These are phyloP conservation scores for Sceloporus tristichus DNA, from an alignment of 2,113 vertebrate species.

Conservation along the genomic window DNA sequence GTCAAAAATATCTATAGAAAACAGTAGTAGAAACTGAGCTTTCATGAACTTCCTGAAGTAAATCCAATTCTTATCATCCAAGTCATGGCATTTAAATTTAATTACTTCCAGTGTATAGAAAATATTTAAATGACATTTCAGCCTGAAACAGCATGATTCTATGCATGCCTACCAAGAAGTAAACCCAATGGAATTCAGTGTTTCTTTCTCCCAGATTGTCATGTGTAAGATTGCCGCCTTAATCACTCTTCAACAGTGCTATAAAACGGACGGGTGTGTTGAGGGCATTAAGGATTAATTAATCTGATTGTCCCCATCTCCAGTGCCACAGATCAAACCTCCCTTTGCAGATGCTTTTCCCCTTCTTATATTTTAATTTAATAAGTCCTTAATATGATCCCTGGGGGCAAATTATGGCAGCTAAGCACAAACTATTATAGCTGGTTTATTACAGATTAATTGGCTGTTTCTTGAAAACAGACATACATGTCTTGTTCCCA, in stretches of 20 bases:
- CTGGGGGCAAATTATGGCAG: slow-evolving; percentile 27
- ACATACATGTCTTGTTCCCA: not conserved
- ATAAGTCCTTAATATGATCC: slow-evolving; percentile 26
- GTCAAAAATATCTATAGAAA: too few relatives aligned
- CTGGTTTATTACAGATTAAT: slow-evolving; percentile 18
- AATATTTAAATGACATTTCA: too few relatives aligned
- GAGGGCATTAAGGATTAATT: slow-evolving; percentile 1
- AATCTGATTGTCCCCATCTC: not conserved
- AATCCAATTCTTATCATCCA: too few relatives aligned
- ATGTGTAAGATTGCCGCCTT: too few relatives aligned
- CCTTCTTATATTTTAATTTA: slow-evolving; percentile 10
- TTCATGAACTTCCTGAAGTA: too few relatives aligned
- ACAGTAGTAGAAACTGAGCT: too few relatives aligned
- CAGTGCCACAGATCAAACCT: not conserved
- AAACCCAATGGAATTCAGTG: too few relatives aligned
- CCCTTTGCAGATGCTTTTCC: not conserved
- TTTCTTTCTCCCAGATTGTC: too few relatives aligned
- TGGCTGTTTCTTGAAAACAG: slow-evolving; percentile 21
- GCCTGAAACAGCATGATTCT: too few relatives aligned
- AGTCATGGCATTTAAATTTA: too few relatives aligned
- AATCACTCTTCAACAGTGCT: not conserved
- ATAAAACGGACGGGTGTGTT: not conserved
- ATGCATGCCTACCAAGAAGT: too few relatives aligned
- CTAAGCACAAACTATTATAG: slow-evolving; percentile 30
- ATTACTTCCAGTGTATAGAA: too few relatives aligned